A percentile compares a stretch with the other conserved stretches of the same genome.
These are phyloP conservation scores for Chloroceryle inda DNA, from an alignment of 2,797 vertebrate genomes.

Conservation along the genomic window DNA sequence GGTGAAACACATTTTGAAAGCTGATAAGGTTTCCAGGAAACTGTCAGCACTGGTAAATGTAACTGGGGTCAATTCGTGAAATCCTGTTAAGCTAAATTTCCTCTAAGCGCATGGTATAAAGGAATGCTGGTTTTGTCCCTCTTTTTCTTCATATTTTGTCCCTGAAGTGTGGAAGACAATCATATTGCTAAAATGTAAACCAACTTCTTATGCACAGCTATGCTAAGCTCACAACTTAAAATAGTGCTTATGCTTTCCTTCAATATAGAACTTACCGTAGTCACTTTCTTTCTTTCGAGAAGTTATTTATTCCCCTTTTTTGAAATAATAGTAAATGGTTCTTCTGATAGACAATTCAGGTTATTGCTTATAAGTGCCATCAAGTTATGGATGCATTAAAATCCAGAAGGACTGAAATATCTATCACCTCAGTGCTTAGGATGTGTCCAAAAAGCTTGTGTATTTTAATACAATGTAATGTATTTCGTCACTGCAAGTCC, in stretches of 20 bases:
- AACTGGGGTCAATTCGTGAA: not conserved
- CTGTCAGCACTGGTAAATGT: not conserved
- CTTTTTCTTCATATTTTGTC: not conserved
- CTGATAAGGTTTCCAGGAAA: not conserved
- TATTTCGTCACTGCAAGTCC: constrained; percentile 69
- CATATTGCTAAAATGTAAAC: not conserved
- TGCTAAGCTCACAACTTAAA: not conserved
- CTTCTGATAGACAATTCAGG: constrained; percentile 59
- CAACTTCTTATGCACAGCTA: not conserved
- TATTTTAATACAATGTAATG: constrained; percentile 36
- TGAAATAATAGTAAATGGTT: constrained; percentile 54
- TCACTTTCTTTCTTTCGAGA: constrained; percentile 45
- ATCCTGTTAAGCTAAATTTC: not conserved
- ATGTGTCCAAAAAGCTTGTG: constrained; percentile 47
- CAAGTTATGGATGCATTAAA: constrained; percentile 54
- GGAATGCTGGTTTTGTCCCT: not conserved
- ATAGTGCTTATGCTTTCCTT: not conserved
- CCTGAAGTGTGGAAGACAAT: not conserved
- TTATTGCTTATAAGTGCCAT: constrained; percentile 69
- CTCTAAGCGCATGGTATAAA: not conserved
- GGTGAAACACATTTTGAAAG: not conserved
- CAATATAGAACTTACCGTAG: constrained; percentile 13
- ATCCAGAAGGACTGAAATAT: constrained; percentile 48
- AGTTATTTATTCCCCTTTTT: constrained; percentile 48
- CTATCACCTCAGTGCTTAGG: constrained; percentile 4